phyloP scores from a whole-genome alignment of 2,888 invertebrate genomes.

The Hirudinaria manillensis region DNA sequence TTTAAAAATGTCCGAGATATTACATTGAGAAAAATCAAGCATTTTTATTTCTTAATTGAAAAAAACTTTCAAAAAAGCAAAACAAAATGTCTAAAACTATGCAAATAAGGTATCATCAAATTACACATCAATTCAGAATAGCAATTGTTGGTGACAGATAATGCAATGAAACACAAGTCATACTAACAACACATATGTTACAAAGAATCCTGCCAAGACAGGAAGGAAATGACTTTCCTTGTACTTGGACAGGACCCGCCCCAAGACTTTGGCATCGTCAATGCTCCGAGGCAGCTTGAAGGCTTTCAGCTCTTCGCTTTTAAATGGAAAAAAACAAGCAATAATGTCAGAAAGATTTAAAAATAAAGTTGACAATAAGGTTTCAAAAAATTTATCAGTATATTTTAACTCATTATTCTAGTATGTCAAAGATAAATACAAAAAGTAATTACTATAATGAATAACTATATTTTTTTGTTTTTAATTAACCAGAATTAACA shows the following conservation, averaged over 20 bases:
- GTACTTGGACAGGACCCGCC: conserved; percentile 80
- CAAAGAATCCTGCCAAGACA: conserved; percentile 81
- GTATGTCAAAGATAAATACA: too few species aligned
- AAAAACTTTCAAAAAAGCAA: too few species aligned
- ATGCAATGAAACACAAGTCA: neutral
- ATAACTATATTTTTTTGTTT: neutral
- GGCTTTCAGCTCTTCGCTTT: conserved; percentile 74
- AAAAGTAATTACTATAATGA: too few species aligned
- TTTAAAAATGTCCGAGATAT: too few species aligned
- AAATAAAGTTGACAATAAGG: too few species aligned
- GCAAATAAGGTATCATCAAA: neutral
- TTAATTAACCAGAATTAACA: neutral
- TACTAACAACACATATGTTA: conserved; percentile 86
- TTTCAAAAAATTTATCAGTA: too few species aligned
- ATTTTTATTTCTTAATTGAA: too few species aligned
- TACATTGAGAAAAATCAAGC: too few species aligned
- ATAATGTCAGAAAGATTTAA: too few species aligned
- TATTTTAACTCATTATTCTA: too few species aligned
- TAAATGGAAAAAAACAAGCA: neutral
- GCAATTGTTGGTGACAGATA: neutral
- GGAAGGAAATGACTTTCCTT: conserved; percentile 85
- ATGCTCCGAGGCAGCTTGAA: conserved; percentile 86
- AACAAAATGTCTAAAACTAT: neutral
- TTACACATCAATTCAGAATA: neutral
- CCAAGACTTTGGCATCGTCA: conserved; percentile 90